These are phyloP conservation scores for Cichlasoma orientale DNA, from an alignment of 2,797 vertebrate species.

Conservation along the genomic window DNA sequence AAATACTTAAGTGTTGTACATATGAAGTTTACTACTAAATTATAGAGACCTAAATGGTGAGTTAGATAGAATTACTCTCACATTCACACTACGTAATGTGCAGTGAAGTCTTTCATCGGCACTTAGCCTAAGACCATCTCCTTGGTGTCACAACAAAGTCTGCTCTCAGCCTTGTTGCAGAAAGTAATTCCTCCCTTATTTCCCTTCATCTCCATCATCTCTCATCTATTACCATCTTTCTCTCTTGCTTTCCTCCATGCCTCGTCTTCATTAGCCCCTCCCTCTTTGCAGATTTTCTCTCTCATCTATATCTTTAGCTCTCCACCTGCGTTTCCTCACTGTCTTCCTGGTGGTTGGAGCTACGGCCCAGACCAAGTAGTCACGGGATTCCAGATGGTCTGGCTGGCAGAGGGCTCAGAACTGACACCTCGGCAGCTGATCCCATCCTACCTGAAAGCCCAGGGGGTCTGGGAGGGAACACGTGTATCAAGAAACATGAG, in stretches of 20 bases:
- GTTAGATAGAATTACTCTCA: slow-evolving; percentile 30
- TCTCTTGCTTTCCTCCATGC: slow-evolving; percentile 33
- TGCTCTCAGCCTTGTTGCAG: slow-evolving; percentile 14
- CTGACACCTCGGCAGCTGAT: slow-evolving; percentile 59
- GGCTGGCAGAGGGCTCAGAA: slow-evolving; percentile 49
- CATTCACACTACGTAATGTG: slow-evolving; percentile 32
- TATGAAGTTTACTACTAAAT: slow-evolving; percentile 39
- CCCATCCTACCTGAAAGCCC: slow-evolving; percentile 59
- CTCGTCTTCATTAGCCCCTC: slow-evolving; percentile 54
- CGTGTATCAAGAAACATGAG: slow-evolving; percentile 41
- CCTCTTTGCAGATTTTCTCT: neutral
- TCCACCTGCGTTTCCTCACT: slow-evolving; percentile 7
- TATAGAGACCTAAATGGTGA: slow-evolving; percentile 37
- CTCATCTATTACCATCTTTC: slow-evolving; percentile 39
- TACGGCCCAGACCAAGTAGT: slow-evolving; percentile 24
- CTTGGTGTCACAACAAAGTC: slow-evolving; percentile 37
- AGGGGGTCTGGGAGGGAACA: slow-evolving; percentile 30
- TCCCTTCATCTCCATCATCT: slow-evolving; percentile 52
- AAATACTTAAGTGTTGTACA: slow-evolving; percentile 2
- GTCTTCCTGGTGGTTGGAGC: slow-evolving; percentile 31
- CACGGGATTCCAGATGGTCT: slow-evolving; percentile 70
- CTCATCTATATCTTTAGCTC: slow-evolving; percentile 38
- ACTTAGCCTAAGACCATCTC: slow-evolving; percentile 22
- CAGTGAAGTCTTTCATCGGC: neutral
- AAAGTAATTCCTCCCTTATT: slow-evolving; percentile 31